These are phyloP conservation scores for Rhyzopertha dominica DNA, from an alignment of 1,140 invertebrate genomes.

Conservation along the genomic window DNA sequence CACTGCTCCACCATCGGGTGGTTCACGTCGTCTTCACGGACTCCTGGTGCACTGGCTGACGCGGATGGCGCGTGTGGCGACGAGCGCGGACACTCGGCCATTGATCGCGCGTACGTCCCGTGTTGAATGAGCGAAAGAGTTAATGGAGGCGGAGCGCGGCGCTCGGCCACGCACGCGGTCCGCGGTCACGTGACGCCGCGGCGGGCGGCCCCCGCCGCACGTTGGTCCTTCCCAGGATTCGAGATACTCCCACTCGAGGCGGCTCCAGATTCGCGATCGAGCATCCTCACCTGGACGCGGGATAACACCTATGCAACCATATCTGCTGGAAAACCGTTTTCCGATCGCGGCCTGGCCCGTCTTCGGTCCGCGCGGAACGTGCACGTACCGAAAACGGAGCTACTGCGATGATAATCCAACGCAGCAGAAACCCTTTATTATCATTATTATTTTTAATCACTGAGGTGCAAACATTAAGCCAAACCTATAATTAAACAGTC, in stretches of 20 bases:
- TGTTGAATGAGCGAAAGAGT: slow-evolving; percentile 37
- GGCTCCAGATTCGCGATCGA: slow-evolving; percentile 7
- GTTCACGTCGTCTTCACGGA: not conserved
- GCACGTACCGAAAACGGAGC: too few relatives aligned
- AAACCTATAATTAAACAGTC: too few relatives aligned
- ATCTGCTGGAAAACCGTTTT: too few relatives aligned
- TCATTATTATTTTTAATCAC: too few relatives aligned
- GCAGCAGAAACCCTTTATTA: too few relatives aligned
- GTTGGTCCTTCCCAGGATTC: slow-evolving; percentile 9
- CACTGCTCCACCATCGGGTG: not conserved
- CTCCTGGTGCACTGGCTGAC: not conserved
- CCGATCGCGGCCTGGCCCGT: too few relatives aligned
- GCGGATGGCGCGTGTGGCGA: slow-evolving; percentile 28
- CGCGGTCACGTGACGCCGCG: slow-evolving; percentile 36
- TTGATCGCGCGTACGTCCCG: slow-evolving; percentile 42
- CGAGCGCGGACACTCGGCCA: slow-evolving; percentile 43
- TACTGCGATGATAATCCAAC: too few relatives aligned
- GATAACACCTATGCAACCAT: too few relatives aligned
- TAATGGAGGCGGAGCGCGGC: slow-evolving; percentile 33
- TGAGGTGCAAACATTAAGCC: too few relatives aligned
- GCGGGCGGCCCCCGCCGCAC: slow-evolving; percentile 20
- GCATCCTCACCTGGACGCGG: too few relatives aligned
- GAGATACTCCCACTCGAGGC: slow-evolving; percentile 24
- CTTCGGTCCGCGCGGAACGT: too few relatives aligned
- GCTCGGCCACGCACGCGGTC: slow-evolving; percentile 29